Evolutionary conservation across 2,888 invertebrate species (phyloP), one percentile per base, ranked within the genome.

Genomic region (Hecatera dysodea): DNA sequence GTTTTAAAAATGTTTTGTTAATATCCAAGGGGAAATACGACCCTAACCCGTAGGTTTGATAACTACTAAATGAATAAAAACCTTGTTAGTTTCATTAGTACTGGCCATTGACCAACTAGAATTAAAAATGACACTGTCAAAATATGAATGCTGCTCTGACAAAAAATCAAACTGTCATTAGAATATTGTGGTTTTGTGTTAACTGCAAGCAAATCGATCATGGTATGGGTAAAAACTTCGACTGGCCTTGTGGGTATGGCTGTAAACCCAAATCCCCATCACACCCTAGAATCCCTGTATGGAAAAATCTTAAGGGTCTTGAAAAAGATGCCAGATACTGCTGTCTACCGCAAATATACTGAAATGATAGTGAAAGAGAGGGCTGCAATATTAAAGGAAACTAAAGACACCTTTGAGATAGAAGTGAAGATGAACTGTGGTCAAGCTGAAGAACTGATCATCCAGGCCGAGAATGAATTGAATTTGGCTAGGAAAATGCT

Each of bases 401-500:
- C 97, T 92, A 88, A 91, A 89, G 84, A 97, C 88, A 93, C 98
- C 0, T 89, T 89, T 66, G 97, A 97, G 66, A 92, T 99, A 71
- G 99, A 99, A 92, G 94, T 97, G 71, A 97, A 98, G 90, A 98
- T 99, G 68, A 98, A 98, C 75, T 97, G 97, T 89, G 98, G 98
- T 0, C 98, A 99, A 96, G 97, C 98, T 12, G 99, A 99, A 93
- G 99, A 99, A 93, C 94, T 99, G 27, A 98, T 99, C 83, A 90
- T 98, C 8, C 99, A 99, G 94, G 99, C 99, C n/a, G 98, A 99
- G 93, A 98, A 98, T 91, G 99, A 99, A 95, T 93, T 99, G 59
- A 93, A 97, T 59, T 95, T 99, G 76, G 98, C 98, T 8, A 97
- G 99, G 69, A 98, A 98, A 92, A 98, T 99, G 98, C 89, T 98